A percentile compares a stretch with the other conserved stretches of the same genome.
phyloP scores from a whole-genome alignment of 2,797 vertebrate genomes.

The Ctenochaetus hawaiiensis region DNA sequence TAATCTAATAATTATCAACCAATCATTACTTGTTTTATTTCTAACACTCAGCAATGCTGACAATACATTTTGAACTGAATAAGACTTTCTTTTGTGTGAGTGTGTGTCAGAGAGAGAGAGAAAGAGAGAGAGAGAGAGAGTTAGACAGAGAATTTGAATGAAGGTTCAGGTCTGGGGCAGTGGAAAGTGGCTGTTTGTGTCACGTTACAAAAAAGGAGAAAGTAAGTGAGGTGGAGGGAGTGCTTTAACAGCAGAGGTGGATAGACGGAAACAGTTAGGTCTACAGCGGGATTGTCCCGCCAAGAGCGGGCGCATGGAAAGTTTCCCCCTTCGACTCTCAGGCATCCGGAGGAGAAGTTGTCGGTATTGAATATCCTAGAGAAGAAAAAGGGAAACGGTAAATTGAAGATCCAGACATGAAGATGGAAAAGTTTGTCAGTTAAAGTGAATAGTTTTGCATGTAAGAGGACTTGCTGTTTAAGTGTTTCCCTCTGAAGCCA shows the following conservation, averaged over 20 bases:
- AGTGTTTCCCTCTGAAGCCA: conserved; percentile 64
- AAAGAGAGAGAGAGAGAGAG: conserved; percentile 14
- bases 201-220: conserved; percentile 58
- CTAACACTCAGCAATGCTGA: background rate
- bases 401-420: conserved; percentile 86
- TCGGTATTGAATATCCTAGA: conserved; percentile 82
- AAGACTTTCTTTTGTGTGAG: background rate
- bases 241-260: conserved; percentile 62
- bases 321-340: conserved; percentile 73
- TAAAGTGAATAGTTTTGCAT: conserved; percentile 76
- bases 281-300: conserved; percentile 70
- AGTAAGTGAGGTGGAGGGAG: conserved; percentile 51
- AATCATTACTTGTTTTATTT: conserved; percentile 12
- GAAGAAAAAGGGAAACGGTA: conserved; percentile 77
- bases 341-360: conserved; percentile 65
- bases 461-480: conserved; percentile 64
- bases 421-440: conserved; percentile 83
- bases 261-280: conserved; percentile 74
- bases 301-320: conserved; percentile 82
- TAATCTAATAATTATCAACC: background rate
- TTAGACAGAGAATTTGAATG: conserved; percentile 36
- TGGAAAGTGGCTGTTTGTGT: conserved; percentile 71
- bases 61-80: conserved; percentile 2
- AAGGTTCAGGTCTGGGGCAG: conserved; percentile 70
- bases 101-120: conserved; percentile 14